Base-by-base conservation (phyloP, 1,140 invertebrate genomes). In the Semibalanus balanoides region DNA sequence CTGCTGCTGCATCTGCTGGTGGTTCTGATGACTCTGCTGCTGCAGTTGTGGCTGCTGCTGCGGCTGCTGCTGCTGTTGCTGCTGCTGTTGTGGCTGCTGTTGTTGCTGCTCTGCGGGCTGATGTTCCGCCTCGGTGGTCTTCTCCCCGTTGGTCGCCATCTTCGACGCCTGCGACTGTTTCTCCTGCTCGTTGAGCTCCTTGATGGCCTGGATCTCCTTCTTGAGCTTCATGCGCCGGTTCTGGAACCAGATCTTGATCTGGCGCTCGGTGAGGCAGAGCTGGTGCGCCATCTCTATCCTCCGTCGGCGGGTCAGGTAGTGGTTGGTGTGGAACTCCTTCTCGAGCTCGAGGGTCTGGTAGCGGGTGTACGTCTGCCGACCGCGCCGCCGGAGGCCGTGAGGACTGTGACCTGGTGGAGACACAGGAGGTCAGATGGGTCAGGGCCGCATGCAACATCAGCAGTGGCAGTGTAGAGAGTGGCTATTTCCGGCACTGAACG, bases 211-310 rank as follows among this genome's bases (percentile, higher is more conserved):
- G 87, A 98, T 96, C 84, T 96, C 94, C 84, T 98, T 98, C 89
- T 98, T 98, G 85, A 98, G 89, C 85, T 98, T 99, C 96, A 99
- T 99, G 84, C 96, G 89, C 81, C 96, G 88, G 87, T 98, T 98
- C 87, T 98, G 96, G 87, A 98, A 98, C 96, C 96, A 98, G 84
- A 98, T 98, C 89, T 98, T 98, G 83, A 98, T 98, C 87, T 98
- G 96, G 84, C 96, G 87, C 86, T 98, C 96, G 80, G 95, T 97
- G 80, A 98, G 89, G 86, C 95, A 97, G 78, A 98, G 89, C 78
- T 95, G 93, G 85, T 98, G 95, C 79, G 96, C 96, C 92, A 99
- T 97, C 87, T 99, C 96, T 87, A 99, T 98, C 85, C 96, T 90
- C 88, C 96, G 89, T 88, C 96, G 90, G 85, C 96, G 90, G 82